These are phyloP conservation scores for Macaria notata DNA, from an alignment of 2,888 invertebrate species.

Conservation along the genomic window DNA sequence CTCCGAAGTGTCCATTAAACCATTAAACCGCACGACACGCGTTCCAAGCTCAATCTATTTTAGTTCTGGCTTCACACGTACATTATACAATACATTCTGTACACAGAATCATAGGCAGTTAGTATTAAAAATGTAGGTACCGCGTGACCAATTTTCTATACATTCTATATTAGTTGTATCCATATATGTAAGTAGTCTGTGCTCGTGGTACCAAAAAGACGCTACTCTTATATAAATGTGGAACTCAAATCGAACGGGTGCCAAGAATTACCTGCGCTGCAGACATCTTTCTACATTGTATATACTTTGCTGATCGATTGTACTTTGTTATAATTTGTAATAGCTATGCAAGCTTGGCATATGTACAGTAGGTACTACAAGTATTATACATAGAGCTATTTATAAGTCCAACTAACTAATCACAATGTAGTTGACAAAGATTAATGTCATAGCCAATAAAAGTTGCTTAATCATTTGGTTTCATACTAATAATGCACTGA, in stretches of 20 bases:
- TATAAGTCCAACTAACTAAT: too few relatives aligned
- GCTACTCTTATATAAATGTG: slow-evolving; percentile 50
- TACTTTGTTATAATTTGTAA: not conserved
- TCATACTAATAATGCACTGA: too few relatives aligned
- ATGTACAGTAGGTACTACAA: too few relatives aligned
- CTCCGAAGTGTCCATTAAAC: slow-evolving; percentile 31
- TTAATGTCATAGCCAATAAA: too few relatives aligned
- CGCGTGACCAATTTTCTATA: slow-evolving; percentile 12
- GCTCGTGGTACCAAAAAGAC: slow-evolving; percentile 2
- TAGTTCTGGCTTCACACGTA: slow-evolving; percentile 59
- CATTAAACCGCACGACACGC: slow-evolving; percentile 26
- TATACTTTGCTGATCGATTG: not conserved
- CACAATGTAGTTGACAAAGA: too few relatives aligned
- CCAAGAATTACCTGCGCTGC: slow-evolving; percentile 49
- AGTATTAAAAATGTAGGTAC: slow-evolving; percentile 8
- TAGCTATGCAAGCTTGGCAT: too few relatives aligned
- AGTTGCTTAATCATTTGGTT: too few relatives aligned
- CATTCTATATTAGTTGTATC: too few relatives aligned
- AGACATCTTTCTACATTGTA: slow-evolving; percentile 4
- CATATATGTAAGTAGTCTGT: slow-evolving; percentile 1
- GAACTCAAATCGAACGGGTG: slow-evolving; percentile 54
- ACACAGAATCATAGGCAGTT: too few relatives aligned
- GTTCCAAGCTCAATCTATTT: slow-evolving; percentile 71
- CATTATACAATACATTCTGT: slow-evolving; percentile 37
- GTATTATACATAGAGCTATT: too few relatives aligned